Evolutionary conservation across 30 jellyfish, hydroid and myxozoan genomes (phyloP).

Genomic region (Clytia hemisphaerica): DNA sequence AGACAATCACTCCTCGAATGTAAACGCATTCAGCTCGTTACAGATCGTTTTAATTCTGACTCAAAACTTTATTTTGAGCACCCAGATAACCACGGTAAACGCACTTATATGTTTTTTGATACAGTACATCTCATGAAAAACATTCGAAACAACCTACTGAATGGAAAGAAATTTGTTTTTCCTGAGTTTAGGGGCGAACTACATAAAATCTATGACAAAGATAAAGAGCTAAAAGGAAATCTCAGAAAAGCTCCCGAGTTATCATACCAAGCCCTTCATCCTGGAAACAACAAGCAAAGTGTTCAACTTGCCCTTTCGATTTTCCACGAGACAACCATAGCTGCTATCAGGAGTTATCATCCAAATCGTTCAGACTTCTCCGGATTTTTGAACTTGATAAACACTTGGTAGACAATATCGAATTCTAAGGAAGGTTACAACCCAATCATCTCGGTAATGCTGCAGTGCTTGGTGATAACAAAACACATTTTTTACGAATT

Average conservation of each 20-base stretch:
- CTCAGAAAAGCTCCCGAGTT: conserved; percentile 11
- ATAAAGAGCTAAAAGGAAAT: background rate
- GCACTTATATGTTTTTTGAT: background rate
- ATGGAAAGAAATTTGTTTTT: background rate
- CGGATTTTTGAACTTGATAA: background rate
- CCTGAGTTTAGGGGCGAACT: conserved; percentile 10
- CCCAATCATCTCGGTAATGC: background rate
- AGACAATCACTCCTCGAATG: background rate
- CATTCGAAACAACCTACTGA: conserved; percentile 3
- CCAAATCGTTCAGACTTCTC: conserved; percentile 1
- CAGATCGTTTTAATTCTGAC: background rate
- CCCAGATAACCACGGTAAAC: background rate
- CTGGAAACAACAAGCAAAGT: conserved; percentile 25
- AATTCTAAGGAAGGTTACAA: background rate
- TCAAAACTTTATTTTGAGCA: background rate
- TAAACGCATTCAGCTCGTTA: background rate
- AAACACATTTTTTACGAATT: background rate
- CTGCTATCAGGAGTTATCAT: background rate
- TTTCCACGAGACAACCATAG: conserved; percentile 23
- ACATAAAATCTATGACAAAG: background rate
- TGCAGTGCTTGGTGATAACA: background rate
- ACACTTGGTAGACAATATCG: background rate
- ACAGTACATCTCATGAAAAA: conserved; percentile 9
- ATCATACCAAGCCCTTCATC: too few species aligned
- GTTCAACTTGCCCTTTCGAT: conserved; percentile 1